A percentile compares a stretch with the other conserved stretches of the same genome.
phyloP scores from a whole-genome alignment of 2,113 vertebrate species.

The Vombatus ursinus region DNA sequence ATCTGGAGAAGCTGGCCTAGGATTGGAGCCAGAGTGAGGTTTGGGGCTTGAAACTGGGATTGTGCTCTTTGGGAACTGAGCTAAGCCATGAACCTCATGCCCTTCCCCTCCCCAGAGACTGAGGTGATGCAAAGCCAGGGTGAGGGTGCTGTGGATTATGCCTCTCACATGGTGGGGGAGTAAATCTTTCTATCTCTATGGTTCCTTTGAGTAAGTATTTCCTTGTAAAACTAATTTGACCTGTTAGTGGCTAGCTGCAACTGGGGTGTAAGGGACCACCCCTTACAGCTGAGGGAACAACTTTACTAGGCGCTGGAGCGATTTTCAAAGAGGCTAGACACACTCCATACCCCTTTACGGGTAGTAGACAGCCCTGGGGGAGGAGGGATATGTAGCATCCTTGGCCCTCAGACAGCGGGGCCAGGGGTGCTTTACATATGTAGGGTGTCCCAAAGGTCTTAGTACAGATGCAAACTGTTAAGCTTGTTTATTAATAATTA shows the following conservation, averaged over 20 bases:
- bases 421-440: background rate
- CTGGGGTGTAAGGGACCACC: background rate
- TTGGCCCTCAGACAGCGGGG: background rate
- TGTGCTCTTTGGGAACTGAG: too few relatives aligned
- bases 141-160: background rate
- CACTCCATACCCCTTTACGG: background rate
- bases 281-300: background rate
- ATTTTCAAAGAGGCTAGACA: background rate
- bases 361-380: background rate
- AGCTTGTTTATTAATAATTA: background rate
- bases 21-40: too few relatives aligned
- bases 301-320: background rate
- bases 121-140: background rate
- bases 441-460: background rate
- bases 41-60: background rate
- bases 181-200: background rate
- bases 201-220: background rate
- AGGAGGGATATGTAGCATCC: background rate
- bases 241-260: background rate
- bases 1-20: background rate
- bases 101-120: background rate
- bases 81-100: background rate
- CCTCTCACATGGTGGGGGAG: background rate
- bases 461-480: background rate
- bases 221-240: background rate